These are phyloP conservation scores for Oryzias javanicus DNA, from an alignment of 2,113 vertebrate genomes.

Conservation along the genomic window DNA sequence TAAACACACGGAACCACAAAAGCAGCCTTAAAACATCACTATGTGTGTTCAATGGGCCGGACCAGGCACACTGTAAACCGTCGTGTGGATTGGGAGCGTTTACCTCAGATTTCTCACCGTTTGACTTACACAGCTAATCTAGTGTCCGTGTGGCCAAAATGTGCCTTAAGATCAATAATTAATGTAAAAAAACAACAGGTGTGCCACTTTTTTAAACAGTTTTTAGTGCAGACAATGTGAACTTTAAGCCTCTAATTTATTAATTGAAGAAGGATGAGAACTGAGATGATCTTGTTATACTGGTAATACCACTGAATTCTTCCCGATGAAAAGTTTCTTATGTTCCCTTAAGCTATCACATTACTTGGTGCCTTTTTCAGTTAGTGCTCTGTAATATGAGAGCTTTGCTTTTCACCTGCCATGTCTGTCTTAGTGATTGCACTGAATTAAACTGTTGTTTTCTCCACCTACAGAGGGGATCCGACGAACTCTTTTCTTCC, in stretches of 20 bases:
- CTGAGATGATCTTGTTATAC: neutral
- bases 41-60: constrained; percentile 32
- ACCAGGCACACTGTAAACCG: constrained; percentile 30
- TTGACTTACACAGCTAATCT: constrained; percentile 20
- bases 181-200: neutral
- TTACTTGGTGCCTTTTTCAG: constrained; percentile 61
- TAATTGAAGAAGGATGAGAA: no score
- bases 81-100: constrained; percentile 16
- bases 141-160: constrained; percentile 23
- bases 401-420: constrained; percentile 60
- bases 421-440: constrained; percentile 38
- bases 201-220: neutral
- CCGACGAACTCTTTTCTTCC: constrained; percentile 98
- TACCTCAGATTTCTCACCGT: neutral
- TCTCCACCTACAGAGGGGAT: constrained; percentile 86
- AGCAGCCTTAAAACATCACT: constrained; percentile 54
- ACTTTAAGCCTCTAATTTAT: constrained; percentile 3
- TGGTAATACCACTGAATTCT: constrained; percentile 14
- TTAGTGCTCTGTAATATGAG: constrained; percentile 66
- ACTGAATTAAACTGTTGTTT: constrained; percentile 60
- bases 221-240: neutral
- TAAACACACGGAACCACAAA: constrained; percentile 38
- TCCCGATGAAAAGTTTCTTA: constrained; percentile 30
- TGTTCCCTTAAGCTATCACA: constrained; percentile 61
- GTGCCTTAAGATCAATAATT: neutral